A percentile compares a stretch with the other conserved stretches of the same genome.
Evolutionary conservation across 1,140 invertebrate genomes (phyloP).

Genomic region (Saccostrea echinata): DNA sequence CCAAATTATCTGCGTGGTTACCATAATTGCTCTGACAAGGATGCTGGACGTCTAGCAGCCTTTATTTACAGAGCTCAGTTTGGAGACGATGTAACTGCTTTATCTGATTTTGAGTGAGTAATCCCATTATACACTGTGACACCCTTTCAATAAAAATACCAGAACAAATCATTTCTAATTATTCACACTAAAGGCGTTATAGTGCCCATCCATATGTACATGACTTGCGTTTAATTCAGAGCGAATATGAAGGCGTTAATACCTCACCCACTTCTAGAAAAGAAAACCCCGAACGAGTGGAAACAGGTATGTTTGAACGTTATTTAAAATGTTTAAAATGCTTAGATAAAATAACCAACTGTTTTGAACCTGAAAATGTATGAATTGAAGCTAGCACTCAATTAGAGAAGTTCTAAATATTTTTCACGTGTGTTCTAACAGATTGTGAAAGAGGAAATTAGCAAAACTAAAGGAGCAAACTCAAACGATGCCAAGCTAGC

Average conservation of each 20-base stretch:
- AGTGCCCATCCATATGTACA: background rate
- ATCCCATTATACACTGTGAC: background rate
- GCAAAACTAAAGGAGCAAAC: conserved; percentile 45
- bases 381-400: no score
- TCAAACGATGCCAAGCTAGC: conserved; percentile 65
- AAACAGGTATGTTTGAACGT: conserved; percentile 53
- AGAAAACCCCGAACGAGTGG: conserved; percentile 58
- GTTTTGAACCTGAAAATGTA: no score
- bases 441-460: conserved; percentile 52
- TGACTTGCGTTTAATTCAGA: conserved; percentile 36
- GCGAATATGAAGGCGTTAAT: conserved; percentile 55
- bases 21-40: conserved; percentile 63
- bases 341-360: no score
- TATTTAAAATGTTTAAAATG: no score
- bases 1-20: conserved; percentile 75
- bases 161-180: background rate
- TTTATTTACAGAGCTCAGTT: conserved; percentile 67
- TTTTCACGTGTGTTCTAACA: conserved; percentile 25
- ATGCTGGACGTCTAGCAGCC: conserved; percentile 61
- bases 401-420: no score
- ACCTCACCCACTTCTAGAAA: conserved; percentile 50
- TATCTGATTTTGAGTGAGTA: conserved; percentile 62
- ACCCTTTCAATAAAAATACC: background rate
- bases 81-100: conserved; percentile 59
- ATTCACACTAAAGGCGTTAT: background rate